Evolutionary conservation across 1,140 invertebrate genomes (phyloP).

Genomic region (Brachionus plicatilis): DNA sequence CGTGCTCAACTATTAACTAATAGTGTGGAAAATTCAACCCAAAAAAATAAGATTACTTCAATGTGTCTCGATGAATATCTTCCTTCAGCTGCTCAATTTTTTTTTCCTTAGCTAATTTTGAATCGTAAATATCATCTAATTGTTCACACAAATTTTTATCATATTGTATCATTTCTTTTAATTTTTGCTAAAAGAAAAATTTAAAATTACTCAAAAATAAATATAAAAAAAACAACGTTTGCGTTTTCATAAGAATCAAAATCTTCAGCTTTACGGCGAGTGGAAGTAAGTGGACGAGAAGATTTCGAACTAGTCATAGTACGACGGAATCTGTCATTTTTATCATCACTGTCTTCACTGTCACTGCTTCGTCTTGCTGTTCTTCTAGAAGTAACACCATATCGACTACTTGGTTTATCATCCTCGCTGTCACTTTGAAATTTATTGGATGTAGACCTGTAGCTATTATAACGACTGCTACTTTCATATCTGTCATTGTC

Average conservation of each 20-base stretch:
- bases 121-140: conserved; percentile 27
- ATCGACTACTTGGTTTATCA: conserved; percentile 9
- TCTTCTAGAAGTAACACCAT: conserved; percentile 3
- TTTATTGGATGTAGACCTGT: not conserved
- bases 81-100: conserved; percentile 27
- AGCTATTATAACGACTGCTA: not conserved
- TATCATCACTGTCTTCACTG: conserved; percentile 39
- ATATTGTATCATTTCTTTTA: conserved; percentile 40
- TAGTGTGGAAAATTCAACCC: not conserved
- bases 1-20: not conserved
- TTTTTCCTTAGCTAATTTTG: conserved; percentile 34
- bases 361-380: not conserved
- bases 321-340: conserved; percentile 1
- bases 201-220: not conserved
- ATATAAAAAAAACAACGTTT: not conserved
- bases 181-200: not conserved
- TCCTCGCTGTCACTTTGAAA: conserved; percentile 31
- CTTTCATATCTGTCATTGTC: conserved; percentile 37
- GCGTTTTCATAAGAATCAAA: conserved; percentile 29
- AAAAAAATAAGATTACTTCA: not conserved
- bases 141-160: conserved; percentile 35
- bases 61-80: conserved; percentile 23
- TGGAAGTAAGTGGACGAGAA: not conserved
- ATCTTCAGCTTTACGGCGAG: not conserved
- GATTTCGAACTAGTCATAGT: not conserved